Evolutionary conservation across 2,113 vertebrate species (phyloP), one percentile per base, ranked within the genome.

Genomic region (Hemiprocne comata): DNA sequence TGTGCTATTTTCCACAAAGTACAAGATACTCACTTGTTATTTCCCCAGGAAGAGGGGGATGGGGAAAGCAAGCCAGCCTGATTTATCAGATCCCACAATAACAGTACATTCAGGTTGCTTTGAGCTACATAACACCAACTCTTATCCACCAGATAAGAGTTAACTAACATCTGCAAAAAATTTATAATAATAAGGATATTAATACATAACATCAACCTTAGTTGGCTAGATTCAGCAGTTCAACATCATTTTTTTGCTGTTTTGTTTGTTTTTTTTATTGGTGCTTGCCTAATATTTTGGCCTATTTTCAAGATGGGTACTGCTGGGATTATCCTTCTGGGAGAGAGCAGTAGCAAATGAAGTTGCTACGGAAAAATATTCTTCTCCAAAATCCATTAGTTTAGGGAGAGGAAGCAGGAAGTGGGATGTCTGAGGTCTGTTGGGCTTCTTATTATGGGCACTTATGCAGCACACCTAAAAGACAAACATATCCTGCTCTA

Each of bases 141-240:
- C 64, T 48, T 71, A 21, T 60, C 34, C 80, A 57, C 17, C 58
- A 69, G 8, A 44, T 44, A 54, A 58, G 15, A 94, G 84, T 44
- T 51, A 72, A 85, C 67, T 88, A 81, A 85, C 19, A 82, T 19
- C 80, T 48, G 69, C 75, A 90, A 85, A 88, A 70, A 84, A 64
- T 10, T 28, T 42, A 58, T 66, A 78, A 8, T 29, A 9, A 79
- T 53, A 95, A 60, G 44, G 9, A 13, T 94, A 91, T 76, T 80
- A 65, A 55, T 55, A 50, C 51, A 75, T 46, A 82, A 55, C 33
- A 19, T 72, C 62, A 83, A 29, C 48, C 29, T 74, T 80, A 87
- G 53, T 28, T 85, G 64, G 44, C 61, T 90, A 34, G 25, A 61
- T 90, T 14, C 87, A 88, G 64, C 16, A 90, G 29, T 72, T 87